A percentile compares a stretch with the other conserved stretches of the same genome.
These are phyloP conservation scores for Hemichromis elongatus DNA, from an alignment of 2,113 vertebrate genomes.

Conservation along the genomic window DNA sequence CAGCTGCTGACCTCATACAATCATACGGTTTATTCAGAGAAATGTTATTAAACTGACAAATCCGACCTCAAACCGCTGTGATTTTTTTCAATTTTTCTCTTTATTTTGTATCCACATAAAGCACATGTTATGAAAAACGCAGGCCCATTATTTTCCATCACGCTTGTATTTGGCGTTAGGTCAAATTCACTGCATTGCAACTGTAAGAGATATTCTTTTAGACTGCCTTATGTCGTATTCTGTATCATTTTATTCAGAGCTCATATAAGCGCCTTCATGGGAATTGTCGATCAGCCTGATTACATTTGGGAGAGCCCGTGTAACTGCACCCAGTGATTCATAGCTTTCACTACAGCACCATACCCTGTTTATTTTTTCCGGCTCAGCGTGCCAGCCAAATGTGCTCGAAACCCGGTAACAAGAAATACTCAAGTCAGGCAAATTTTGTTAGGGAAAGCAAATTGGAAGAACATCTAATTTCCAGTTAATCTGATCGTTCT, in stretches of 20 bases:
- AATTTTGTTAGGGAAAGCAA: background rate
- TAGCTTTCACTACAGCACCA: background rate
- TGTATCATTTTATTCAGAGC: background rate
- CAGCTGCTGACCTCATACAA: background rate
- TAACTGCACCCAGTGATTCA: slow-evolving; percentile 9
- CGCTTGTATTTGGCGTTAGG: background rate
- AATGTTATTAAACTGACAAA: background rate
- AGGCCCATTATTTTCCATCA: background rate
- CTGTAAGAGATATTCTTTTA: background rate
- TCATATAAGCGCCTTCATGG: slow-evolving; percentile 4
- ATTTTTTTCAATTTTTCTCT: too few relatives aligned
- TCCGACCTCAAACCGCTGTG: background rate
- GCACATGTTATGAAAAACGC: background rate
- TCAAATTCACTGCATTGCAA: background rate
- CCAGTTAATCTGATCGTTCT: background rate
- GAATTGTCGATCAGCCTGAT: slow-evolving; percentile 23
- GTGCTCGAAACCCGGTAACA: background rate
- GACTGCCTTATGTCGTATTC: background rate
- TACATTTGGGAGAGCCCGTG: background rate
- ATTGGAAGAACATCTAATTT: background rate
- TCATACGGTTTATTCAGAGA: background rate
- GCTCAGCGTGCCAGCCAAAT: slow-evolving; percentile 5
- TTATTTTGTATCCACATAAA: background rate
- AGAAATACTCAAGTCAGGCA: background rate
- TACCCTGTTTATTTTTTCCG: background rate